Evolutionary conservation across 1,140 invertebrate species (phyloP).

Genomic region (Microvelia longipes): DNA sequence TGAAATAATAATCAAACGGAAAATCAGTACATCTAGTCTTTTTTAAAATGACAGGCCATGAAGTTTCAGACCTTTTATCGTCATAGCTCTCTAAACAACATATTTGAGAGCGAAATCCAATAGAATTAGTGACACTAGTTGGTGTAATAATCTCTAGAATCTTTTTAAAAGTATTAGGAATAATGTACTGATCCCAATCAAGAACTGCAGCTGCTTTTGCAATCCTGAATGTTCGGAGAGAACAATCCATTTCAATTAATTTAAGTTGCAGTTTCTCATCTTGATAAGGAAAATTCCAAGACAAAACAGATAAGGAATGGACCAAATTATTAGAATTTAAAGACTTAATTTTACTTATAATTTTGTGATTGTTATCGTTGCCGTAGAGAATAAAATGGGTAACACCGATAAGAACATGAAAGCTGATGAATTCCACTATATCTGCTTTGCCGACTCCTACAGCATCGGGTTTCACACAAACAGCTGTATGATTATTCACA

Average conservation of each 20-base stretch:
- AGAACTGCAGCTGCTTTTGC: background rate
- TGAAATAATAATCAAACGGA: background rate
- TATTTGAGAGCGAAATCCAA: background rate
- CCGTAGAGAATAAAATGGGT: background rate
- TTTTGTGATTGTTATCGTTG: background rate
- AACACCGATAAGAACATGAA: background rate
- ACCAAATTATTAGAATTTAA: background rate
- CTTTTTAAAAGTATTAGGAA: background rate
- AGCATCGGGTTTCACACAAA: background rate
- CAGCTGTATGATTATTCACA: background rate
- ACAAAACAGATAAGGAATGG: background rate
- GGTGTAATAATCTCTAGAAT: background rate
- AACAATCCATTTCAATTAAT: background rate
- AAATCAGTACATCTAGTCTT: background rate
- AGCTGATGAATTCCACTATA: background rate
- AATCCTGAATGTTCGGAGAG: background rate
- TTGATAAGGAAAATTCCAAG: background rate
- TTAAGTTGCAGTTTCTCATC: background rate
- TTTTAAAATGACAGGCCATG: background rate
- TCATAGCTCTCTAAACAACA: background rate
- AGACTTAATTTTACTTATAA: background rate
- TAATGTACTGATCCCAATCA: background rate
- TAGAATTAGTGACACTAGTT: background rate
- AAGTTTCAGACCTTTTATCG: background rate
- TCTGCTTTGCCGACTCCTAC: background rate